phyloP scores from a whole-genome alignment of 2,888 invertebrate species.

The Tetanocera ferruginea region DNA sequence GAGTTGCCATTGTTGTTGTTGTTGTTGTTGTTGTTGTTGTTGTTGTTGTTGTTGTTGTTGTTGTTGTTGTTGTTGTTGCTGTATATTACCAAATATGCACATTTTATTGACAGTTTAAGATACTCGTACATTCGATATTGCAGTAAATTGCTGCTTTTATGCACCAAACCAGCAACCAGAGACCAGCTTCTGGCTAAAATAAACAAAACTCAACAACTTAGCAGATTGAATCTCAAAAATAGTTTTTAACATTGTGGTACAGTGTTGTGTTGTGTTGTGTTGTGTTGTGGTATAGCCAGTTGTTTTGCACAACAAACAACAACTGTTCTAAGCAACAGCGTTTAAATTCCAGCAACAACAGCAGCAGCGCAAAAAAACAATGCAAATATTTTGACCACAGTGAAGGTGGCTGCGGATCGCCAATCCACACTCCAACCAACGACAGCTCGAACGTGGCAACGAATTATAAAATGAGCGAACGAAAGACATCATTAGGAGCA shows the following conservation, averaged over 20 bases:
- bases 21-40: background rate
- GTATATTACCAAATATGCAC: constrained; percentile 14
- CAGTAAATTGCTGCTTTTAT: too few relatives aligned
- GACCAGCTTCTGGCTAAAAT: constrained; percentile 6
- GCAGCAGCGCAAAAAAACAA: background rate
- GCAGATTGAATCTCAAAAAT: constrained; percentile 7
- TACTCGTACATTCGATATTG: too few relatives aligned
- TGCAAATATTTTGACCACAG: constrained; percentile 12
- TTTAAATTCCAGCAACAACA: background rate
- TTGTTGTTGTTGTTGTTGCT: constrained; percentile 1
- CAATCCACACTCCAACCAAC: too few relatives aligned
- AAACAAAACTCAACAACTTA: constrained; percentile 29
- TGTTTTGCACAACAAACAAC: background rate
- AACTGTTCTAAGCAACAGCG: background rate
- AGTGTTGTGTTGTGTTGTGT: too few relatives aligned
- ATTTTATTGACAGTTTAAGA: constrained; percentile 14
- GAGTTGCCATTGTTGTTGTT: background rate
- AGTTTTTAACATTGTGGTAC: background rate
- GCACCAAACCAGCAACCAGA: background rate
- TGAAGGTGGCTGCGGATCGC: background rate
- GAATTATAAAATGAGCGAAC: background rate
- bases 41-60: background rate
- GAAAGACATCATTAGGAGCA: constrained; percentile 8
- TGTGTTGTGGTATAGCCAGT: background rate
- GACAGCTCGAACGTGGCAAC: too few relatives aligned